Evolutionary conservation across 2,797 vertebrate species (phyloP).

Genomic region (Gallinago solitaria): DNA sequence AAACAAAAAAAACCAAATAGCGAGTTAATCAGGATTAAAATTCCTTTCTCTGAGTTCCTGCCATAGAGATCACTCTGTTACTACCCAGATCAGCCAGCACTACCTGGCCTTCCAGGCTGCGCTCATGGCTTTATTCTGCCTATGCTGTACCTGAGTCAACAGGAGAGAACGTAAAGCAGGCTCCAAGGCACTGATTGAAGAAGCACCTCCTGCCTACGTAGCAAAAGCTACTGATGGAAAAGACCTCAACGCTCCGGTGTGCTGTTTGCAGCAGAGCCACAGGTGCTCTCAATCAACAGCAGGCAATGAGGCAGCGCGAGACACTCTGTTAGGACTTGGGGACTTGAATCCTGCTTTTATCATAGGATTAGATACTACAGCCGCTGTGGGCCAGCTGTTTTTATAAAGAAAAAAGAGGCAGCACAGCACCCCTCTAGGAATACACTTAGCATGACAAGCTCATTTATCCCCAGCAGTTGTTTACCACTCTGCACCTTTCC

Average conservation of each 20-base stretch:
- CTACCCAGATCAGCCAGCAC: not conserved
- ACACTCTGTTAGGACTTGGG: not conserved
- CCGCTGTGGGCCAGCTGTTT: not conserved
- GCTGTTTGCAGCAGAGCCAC: not conserved
- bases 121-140: not conserved
- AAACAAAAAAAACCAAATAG: not conserved
- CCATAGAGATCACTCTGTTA: not conserved
- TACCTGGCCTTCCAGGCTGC: not conserved
- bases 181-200: not conserved
- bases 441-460: constrained; percentile 16
- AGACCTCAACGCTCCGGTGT: accelerated
- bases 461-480: constrained; percentile 34
- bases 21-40: not conserved
- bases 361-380: not conserved
- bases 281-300: not conserved
- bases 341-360: not conserved
- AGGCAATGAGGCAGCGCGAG: not conserved
- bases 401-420: not conserved
- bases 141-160: not conserved
- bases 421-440: constrained; percentile 2
- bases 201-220: not conserved
- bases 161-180: not conserved
- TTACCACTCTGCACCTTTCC: not conserved
- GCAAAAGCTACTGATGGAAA: not conserved
- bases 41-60: not conserved